Evolutionary conservation across 2,888 invertebrate genomes (phyloP), one percentile per base, ranked within the genome.

Genomic region (Autographa pulchrina): DNA sequence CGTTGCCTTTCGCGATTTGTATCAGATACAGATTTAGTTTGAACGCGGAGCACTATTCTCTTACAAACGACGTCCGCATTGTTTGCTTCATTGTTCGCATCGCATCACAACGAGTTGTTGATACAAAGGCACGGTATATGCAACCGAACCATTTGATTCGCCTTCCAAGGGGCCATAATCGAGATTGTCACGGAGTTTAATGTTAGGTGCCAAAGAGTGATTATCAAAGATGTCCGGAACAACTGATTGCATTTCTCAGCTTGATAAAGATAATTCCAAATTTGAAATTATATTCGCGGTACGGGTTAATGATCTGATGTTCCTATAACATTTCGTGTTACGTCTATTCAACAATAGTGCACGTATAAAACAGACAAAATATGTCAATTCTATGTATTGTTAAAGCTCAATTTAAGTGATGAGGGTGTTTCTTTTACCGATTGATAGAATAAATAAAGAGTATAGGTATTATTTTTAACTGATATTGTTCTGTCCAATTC

Each of bases 291-390:
- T 85, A 91, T 90, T 92, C 89, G 92, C 90, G 91, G 93, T 94
- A 94, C 95, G 95, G 95, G 95, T 95, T 93, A 89, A 92, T 93
- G 95, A 94, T 94, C 94, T 94, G 94, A 95, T 95, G 95, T 95
- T 95, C 95, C 95, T 95, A 95, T 91, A 89, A 89, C 93, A 90
- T 90, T 77, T 92, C 90, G 91, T 88, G 90, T 89, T 90, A 91
- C 87, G 87, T 91, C 87, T 88, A 89, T 86, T 89, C 92, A 90
- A 88, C 92, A 90, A 88, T 90, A 91, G 91, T 87, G 87, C 89
- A 87, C 85, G 85, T 86, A 85, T 83, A 86, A 87, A 89, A 81
- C 90, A 88, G 92, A 91, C 91, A 89, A 85, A n/a, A n/a, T n/a
- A 90, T 92, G 95, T 95, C 94, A 94, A 94, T 95, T 94, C 91